A percentile compares a stretch with the other conserved stretches of the same genome.
Conservation (phyloP, 2,113 vertebrate species). For the Spizaetus ornatus region DNA sequence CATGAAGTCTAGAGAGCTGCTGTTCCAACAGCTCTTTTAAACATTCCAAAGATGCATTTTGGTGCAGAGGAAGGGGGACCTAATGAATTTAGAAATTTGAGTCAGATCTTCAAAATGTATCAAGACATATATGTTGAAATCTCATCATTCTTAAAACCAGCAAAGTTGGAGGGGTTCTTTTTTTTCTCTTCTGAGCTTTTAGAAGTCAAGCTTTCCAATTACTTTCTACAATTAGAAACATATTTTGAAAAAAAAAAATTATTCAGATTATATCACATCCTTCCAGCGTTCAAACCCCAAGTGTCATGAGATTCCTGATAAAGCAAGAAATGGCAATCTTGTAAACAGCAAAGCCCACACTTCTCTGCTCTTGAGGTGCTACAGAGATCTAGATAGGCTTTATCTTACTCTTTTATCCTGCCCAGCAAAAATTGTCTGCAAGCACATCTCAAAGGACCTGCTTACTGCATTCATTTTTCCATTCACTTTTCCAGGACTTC, state of each 20-base stretch:
- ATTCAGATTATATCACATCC: background rate
- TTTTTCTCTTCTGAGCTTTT: background rate
- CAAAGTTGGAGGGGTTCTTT: fast-evolving
- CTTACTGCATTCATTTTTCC: background rate
- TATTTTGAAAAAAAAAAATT: background rate
- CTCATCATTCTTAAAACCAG: background rate
- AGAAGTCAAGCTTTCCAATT: background rate
- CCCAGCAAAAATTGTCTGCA: background rate
- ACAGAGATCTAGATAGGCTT: background rate
- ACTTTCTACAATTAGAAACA: background rate
- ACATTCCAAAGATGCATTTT: background rate
- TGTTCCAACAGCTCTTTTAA: background rate
- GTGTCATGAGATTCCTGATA: background rate
- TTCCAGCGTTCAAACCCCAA: background rate
- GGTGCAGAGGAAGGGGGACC: background rate
- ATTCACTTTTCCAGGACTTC: background rate
- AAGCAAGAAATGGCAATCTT: background rate
- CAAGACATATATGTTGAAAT: background rate
- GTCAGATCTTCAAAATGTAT: background rate
- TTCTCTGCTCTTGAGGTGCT: background rate
- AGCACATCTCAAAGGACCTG: background rate
- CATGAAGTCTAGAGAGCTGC: background rate
- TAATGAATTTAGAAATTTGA: background rate
- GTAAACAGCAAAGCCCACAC: background rate
- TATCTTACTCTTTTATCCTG: background rate